Conservation (phyloP, 1,140 invertebrate species). For the Ptiloglossa arizonensis region DNA sequence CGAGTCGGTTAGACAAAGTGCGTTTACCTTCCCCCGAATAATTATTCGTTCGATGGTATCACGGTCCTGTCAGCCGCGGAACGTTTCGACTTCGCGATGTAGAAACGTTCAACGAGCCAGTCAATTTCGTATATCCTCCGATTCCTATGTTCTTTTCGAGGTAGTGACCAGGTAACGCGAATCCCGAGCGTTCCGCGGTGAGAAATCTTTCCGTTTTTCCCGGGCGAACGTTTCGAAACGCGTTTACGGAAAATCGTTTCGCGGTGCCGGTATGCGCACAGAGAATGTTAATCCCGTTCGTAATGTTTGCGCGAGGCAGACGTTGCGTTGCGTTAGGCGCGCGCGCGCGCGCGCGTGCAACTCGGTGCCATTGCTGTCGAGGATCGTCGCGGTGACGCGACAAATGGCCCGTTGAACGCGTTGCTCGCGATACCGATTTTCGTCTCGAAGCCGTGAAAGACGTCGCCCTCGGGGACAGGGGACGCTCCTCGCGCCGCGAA, state of each 20-base stretch:
- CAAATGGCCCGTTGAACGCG: constrained; percentile 25
- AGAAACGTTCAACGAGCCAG: too few relatives aligned
- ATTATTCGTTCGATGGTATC: too few relatives aligned
- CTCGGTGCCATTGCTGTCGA: background rate
- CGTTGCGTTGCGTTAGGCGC: background rate
- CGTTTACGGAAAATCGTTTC: constrained; percentile 30
- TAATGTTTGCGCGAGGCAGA: constrained; percentile 15
- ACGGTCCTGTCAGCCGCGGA: too few relatives aligned
- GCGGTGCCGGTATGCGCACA: constrained; percentile 6
- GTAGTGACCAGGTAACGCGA: too few relatives aligned
- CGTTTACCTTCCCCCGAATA: too few relatives aligned
- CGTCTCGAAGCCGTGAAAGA: too few relatives aligned
- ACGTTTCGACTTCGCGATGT: too few relatives aligned
- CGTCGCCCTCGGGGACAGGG: background rate
- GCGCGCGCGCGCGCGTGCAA: background rate
- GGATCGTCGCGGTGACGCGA: background rate
- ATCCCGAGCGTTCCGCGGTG: too few relatives aligned
- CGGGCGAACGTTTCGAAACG: background rate
- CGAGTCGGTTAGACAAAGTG: too few relatives aligned
- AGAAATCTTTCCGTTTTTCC: constrained; percentile 9
- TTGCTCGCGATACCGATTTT: constrained; percentile 12
- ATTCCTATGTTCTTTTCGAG: too few relatives aligned
- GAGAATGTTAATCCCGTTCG: constrained; percentile 26
- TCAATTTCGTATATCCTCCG: too few relatives aligned
- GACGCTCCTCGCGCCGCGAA: too few relatives aligned